Base-by-base conservation (phyloP, 2,888 invertebrate genomes). In the Diloba caeruleocephala region DNA sequence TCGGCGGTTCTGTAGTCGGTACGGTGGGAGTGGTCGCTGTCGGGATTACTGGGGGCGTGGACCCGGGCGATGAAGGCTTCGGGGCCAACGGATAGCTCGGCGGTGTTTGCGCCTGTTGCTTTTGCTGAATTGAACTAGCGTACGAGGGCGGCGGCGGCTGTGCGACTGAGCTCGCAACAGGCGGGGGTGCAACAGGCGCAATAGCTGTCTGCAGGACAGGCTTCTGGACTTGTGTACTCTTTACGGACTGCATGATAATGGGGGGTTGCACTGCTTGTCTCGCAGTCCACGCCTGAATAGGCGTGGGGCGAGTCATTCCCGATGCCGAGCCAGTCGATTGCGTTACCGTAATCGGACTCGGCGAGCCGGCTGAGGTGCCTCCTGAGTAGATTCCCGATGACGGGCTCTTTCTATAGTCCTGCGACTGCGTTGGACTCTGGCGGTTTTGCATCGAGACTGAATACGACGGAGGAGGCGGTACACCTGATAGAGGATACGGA, bases 201-300 rank as follows among this genome's bases (percentile, higher is more conserved):
- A 98, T 97, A 7, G 99, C 99, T 10, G 98, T 99, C 90, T 99
- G 99, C 63, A 98, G 92, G 19, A 98, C 96, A 0, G 99, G 99
- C 85, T 98, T 99, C 82, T 98, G 98, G 28, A 98, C 98, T 88
- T 98, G 98, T 12, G 98, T 98, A 91, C 98, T 98, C 86, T 98
- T 98, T 12, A 99, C 99, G 21, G 98, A 98, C 85, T 98, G 98
- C 98, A 98, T 99, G 62, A 99, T 98, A 66, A 99, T 97, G 5
- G 98, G 98, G 38, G 98, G 97, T 79, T 98, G 98, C 13, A 98
- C 97, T 28, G 98, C 96, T 85, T 98, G 98, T 39, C 97, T 94
- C 46, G 97, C 97, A 49, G 96, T 96, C 96, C 98, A 97, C 36
- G 97, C 96, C 83, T 96, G 96, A 46, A 97, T 92, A 2, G 98